Conservation (phyloP, 2,888 invertebrate species). For the Chromoteleia sp. region DNA sequence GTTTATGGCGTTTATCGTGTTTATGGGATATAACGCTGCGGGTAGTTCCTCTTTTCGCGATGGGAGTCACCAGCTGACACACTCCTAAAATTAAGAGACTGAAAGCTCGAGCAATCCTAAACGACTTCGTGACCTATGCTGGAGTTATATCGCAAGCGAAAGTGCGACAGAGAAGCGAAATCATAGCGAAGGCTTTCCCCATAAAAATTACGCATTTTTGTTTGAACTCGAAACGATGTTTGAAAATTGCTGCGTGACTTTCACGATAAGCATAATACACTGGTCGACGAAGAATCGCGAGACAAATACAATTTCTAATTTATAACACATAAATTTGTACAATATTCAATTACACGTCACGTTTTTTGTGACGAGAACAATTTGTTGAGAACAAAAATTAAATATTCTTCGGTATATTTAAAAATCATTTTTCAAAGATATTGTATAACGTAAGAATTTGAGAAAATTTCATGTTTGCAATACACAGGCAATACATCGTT, state of each 20-base stretch:
- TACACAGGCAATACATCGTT: too few relatives aligned
- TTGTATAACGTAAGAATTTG: too few relatives aligned
- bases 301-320: constrained; percentile 8
- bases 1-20: constrained; percentile 79
- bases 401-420: too few relatives aligned
- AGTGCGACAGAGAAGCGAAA: constrained; percentile 23
- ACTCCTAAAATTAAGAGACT: constrained; percentile 77
- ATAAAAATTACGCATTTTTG: constrained; percentile 24
- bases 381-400: too few relatives aligned
- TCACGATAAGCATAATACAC: constrained; percentile 19
- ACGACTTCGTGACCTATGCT: constrained; percentile 71
- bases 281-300: background rate
- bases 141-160: constrained; percentile 29
- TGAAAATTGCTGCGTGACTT: constrained; percentile 20
- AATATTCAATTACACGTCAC: background rate
- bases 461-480: too few relatives aligned
- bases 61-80: constrained; percentile 73
- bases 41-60: constrained; percentile 74
- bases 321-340: background rate
- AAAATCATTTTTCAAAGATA: too few relatives aligned
- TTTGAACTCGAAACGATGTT: constrained; percentile 17
- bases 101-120: constrained; percentile 73
- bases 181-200: constrained; percentile 17
- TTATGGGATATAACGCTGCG: constrained; percentile 79
- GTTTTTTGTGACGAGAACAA: too few relatives aligned